Percentiles rank a stretch among this genome's conserved stretches.
phyloP scores from a whole-genome alignment of 2,797 vertebrate species.

The Spinus olivaceus region DNA sequence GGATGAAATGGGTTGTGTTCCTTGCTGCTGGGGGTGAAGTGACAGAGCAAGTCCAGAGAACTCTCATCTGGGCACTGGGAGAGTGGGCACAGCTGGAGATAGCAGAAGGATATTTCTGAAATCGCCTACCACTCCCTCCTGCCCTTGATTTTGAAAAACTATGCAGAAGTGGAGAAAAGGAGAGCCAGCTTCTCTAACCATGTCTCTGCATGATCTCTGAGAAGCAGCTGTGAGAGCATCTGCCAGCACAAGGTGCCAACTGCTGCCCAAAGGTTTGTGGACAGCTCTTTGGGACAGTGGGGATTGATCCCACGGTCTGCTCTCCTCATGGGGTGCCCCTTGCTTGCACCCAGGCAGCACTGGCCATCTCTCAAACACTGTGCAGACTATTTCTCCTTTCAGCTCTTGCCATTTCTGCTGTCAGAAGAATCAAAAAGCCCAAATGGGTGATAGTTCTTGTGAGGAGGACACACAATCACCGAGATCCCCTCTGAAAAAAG shows the following conservation, averaged over 20 bases:
- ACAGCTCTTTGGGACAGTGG: accelerated
- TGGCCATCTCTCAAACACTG: not conserved
- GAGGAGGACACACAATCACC: not conserved
- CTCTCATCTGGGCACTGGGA: accelerated
- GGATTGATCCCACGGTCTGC: not conserved
- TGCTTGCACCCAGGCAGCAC: accelerated
- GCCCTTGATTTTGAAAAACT: not conserved
- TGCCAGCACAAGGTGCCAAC: not conserved
- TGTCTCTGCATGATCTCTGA: not conserved
- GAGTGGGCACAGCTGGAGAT: accelerated
- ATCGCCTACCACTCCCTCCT: not conserved
- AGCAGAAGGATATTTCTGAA: not conserved
- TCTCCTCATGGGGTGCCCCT: not conserved
- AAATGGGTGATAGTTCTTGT: not conserved
- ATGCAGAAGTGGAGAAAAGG: not conserved
- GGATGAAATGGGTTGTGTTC: not conserved
- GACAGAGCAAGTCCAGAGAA: not conserved
- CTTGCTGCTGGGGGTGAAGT: accelerated
- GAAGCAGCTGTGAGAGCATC: not conserved
- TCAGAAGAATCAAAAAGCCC: not conserved
- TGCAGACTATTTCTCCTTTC: not conserved
- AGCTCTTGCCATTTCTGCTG: not conserved
- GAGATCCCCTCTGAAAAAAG: not conserved
- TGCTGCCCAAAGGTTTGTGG: not conserved
- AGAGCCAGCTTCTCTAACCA: not conserved